phyloP scores from a whole-genome alignment of 2,888 invertebrate species.

The Branchellion lobata region DNA sequence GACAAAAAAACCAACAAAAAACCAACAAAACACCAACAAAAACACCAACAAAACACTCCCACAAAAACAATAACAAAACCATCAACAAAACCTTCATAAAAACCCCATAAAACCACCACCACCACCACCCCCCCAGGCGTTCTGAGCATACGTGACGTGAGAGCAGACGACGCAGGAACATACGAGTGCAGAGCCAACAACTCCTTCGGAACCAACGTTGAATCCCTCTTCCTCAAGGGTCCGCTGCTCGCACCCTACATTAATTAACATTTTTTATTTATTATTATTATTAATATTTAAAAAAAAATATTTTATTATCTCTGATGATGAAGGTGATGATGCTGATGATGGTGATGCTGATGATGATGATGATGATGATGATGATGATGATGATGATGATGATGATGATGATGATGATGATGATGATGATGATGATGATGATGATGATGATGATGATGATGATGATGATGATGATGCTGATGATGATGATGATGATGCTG shows the following conservation, averaged over 20 bases:
- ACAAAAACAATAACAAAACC: too few species aligned
- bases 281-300: too few species aligned
- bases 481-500: conserved; percentile 39
- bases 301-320: too few species aligned
- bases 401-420: conserved; percentile 41
- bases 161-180: neutral
- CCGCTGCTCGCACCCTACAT: neutral
- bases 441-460: conserved; percentile 45
- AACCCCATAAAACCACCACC: too few species aligned
- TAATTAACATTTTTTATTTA: conserved; percentile 1
- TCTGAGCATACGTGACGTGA: conserved; percentile 1
- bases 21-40: too few species aligned
- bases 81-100: too few species aligned
- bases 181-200: conserved; percentile 39
- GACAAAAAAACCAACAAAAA: too few species aligned
- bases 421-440: conserved; percentile 32
- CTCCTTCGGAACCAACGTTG: conserved; percentile 23
- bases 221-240: conserved; percentile 7
- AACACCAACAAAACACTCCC: too few species aligned
- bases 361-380: conserved; percentile 41
- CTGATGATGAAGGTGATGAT: too few species aligned
- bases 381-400: conserved; percentile 40
- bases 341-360: conserved; percentile 41
- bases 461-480: conserved; percentile 21
- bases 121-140: conserved; percentile 15